Base-by-base conservation (phyloP, 2,113 vertebrate genomes). In the Dicerorhinus sumatrensis region DNA sequence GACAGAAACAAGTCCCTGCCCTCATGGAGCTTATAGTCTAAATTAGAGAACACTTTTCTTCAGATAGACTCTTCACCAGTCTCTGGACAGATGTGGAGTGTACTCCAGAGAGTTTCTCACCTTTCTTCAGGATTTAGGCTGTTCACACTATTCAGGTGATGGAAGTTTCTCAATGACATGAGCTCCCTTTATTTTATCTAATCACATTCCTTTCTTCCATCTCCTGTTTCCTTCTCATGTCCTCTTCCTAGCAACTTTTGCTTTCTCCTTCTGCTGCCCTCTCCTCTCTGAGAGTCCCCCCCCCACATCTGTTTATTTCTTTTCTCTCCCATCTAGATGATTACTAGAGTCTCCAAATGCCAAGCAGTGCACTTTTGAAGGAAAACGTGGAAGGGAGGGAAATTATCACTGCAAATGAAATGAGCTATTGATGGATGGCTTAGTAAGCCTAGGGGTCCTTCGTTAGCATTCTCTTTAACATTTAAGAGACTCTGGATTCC, bases 381-480 rank as follows among this genome's bases (percentile, higher is more conserved):
- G 65, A 89, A 91, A 67, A 85, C 16, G 20, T 23, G 39, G 33
- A 85, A 92, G 8, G 51, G 13, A 62, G 42, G 54, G 76, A 77
- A 33, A 90, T 6, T 58, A 18, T 72, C 62, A 11, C 46, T 83
- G 75, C 54, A 92, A 80, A 80, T 67, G 63, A 89, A 93, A 73
- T 33, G 48, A 86, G 62, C 36, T 83, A 9, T 56, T 95, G 96
- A 90, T 18, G 21, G 70, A 81, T 67, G 48, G 20, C 54, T 94
- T 56, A 1, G 63, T 42, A n/a, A 58, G 27, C 69, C 79, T 85
- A 18, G 29, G 56, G 31, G 65, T 87, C 83, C 89, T 94, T 89
- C 94, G 87, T 90, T 60, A 84, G 42, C 60, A 70, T 87, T 89
- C 69, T 73, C 76, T 97, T 42, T 42, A 92, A 83, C 91, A 92